phyloP scores from a whole-genome alignment of 2,113 vertebrate genomes.

The Percina caprodes region DNA sequence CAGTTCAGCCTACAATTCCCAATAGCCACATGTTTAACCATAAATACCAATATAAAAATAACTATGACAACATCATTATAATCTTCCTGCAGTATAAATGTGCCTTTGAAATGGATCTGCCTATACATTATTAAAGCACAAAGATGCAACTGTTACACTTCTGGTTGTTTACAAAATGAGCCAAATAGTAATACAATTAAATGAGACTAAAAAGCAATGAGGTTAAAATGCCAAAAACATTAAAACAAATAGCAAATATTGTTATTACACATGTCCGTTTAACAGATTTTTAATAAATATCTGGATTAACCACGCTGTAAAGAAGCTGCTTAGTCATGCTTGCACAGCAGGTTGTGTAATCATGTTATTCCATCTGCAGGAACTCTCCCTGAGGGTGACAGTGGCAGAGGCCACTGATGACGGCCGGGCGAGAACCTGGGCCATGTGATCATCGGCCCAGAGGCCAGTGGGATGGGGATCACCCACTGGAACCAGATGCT shows the following conservation, averaged over 20 bases:
- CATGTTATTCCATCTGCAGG: constrained; percentile 77
- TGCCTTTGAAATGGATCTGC: not conserved
- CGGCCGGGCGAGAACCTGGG: constrained; percentile 91
- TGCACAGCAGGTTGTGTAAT: constrained; percentile 26
- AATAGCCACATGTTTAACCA: not conserved
- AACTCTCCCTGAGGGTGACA: constrained; percentile 94
- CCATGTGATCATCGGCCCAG: constrained; percentile 95
- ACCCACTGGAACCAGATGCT: constrained; percentile 99
- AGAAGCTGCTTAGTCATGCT: constrained; percentile 40
- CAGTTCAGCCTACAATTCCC: not conserved
- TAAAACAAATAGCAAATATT: not conserved
- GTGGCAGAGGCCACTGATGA: constrained; percentile 94
- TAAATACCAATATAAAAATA: not conserved
- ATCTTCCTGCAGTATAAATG: not conserved
- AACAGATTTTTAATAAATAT: not conserved
- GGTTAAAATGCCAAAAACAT: constrained; percentile 21
- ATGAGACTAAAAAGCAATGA: constrained; percentile 1
- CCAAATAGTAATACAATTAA: not conserved
- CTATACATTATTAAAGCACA: not conserved
- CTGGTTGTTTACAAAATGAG: not conserved
- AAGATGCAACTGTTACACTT: not conserved
- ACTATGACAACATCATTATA: not conserved
- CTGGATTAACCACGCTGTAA: not conserved
- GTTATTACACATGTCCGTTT: not conserved
- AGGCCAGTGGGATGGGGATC: constrained; percentile 94